Base-by-base conservation (phyloP, 2,888 invertebrate species). In the Cantharis rustica region DNA sequence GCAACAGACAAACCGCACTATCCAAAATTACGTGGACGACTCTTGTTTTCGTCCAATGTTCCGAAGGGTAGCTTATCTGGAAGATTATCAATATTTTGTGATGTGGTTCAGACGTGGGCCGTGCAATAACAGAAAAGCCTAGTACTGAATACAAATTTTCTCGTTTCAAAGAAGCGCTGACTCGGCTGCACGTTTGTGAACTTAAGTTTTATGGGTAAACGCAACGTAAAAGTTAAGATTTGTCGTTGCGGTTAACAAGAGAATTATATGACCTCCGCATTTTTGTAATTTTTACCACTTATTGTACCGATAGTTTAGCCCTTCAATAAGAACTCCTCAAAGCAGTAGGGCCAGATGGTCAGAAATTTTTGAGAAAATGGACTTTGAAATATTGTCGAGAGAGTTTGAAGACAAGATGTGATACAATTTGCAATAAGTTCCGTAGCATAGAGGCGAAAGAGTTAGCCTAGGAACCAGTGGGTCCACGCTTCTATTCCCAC, bases 41-140 rank as follows among this genome's bases (percentile, higher is more conserved):
- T n/a, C n/a, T 64, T 72, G 68, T 68, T 31, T 47, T 69, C 70
- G 66, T 73, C 71, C 76, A 79, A 23, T 4, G 23, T 9, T 23
- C 23, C 23, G 1, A 81, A 82, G 82, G 79, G 80, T 80, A 80
- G 79, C 85, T 86, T 87, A 87, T 87, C 86, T 86, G 81, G 80
- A 82, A 85, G 86, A 86, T 87, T 86, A 86, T 84, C 87, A 86
- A 86, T 85, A 86, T 85, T 85, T 86, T 86, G 86, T 83, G 84
- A 85, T 83, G 83, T 83, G 83, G 82, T 82, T 80, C 77, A 83
- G 82, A 86, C 87, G 87, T 87, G 87, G 87, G 87, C 83, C 83
- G 86, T 81, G 85, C 86, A 86, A 86, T 84, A 84, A 82, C 80
- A 85, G 23, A 79, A 82, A 82, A 80, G 77, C 81, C 17, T 10